Evolutionary conservation across 2,113 vertebrate species (phyloP), one percentile per base, ranked within the genome.

Genomic region (Gyps fulvus): DNA sequence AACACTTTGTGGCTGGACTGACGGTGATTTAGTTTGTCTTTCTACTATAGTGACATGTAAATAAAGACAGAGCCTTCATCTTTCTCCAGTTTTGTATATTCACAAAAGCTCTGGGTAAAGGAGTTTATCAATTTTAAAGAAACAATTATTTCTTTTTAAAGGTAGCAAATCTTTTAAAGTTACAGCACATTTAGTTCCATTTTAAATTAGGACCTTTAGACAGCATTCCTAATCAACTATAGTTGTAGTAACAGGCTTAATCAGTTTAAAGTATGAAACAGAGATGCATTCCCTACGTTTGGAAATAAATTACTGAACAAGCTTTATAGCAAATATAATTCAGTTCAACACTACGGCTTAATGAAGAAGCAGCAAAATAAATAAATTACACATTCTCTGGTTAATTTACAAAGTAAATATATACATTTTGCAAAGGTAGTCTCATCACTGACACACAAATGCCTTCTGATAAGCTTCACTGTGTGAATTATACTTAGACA

Each of bases 311-410:
- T 89, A 89, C 66, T 72, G 71, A 88, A 27, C 50, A 78, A 87
- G 43, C 43, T 93, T 89, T 85, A 87, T 32, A 74, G 55, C 25
- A 95, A 93, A 95, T 94, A 85, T 45, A 94, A 90, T 93, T 96
- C 87, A 90, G 16, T 52, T 89, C 67, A 89, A 88, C 14, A 25
- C 52, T 62, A 40, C 15, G 8, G 18, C 47, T 91, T 93, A 95
- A 89, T 87, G 77, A 95, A 92, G 70, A 93, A 90, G 27, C 36
- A 84, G 58, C 11, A 83, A 92, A 95, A 76, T 3, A 96, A 93
- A 85, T 74, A 91, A 93, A 90, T 91, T 65, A 58, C 19, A 38
- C 4, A 36, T 86, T 90, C 77, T 92, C 50, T 45, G 43, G n/a
- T 83, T 80, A 84, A 95, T 94, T 97, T 87, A 40, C 57, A 80